These are phyloP conservation scores for Eupithecia pulchellata DNA, from an alignment of 2,888 invertebrate species.

Conservation along the genomic window DNA sequence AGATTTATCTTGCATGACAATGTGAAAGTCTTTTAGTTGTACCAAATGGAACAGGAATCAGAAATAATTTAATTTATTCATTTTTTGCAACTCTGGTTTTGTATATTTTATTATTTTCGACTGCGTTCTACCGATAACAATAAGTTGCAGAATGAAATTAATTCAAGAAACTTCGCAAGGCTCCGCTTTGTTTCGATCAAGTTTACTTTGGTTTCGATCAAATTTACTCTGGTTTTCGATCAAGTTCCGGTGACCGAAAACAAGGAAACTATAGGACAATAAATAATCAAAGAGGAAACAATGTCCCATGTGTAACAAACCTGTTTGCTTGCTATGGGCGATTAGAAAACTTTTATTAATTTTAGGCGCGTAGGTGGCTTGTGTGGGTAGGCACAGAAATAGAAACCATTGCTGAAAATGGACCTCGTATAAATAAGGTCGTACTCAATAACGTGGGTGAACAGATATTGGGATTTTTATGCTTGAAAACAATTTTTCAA, in stretches of 20 bases:
- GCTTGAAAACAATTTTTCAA: too few species aligned
- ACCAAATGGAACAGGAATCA: conserved; percentile 2
- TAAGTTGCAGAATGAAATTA: neutral
- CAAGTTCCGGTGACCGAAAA: neutral
- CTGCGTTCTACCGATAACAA: neutral
- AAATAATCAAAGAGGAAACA: neutral
- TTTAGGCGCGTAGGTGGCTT: neutral
- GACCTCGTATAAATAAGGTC: neutral
- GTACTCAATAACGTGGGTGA: neutral
- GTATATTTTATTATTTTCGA: neutral
- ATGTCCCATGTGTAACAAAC: neutral
- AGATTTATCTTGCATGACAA: neutral
- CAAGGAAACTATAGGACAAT: neutral
- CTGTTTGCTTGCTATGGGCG: neutral
- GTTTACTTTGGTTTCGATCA: conserved; percentile 3
- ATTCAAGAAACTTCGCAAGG: neutral
- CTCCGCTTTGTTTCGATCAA: neutral
- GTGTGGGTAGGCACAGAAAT: neutral
- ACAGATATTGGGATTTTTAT: neutral
- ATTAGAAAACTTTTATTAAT: neutral
- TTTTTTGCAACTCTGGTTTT: conserved; percentile 1
- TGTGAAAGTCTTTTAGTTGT: neutral
- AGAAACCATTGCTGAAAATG: neutral
- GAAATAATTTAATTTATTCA: neutral
- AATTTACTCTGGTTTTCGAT: neutral